Conservation (phyloP, 2,888 invertebrate species). For the Thera obeliscata region DNA sequence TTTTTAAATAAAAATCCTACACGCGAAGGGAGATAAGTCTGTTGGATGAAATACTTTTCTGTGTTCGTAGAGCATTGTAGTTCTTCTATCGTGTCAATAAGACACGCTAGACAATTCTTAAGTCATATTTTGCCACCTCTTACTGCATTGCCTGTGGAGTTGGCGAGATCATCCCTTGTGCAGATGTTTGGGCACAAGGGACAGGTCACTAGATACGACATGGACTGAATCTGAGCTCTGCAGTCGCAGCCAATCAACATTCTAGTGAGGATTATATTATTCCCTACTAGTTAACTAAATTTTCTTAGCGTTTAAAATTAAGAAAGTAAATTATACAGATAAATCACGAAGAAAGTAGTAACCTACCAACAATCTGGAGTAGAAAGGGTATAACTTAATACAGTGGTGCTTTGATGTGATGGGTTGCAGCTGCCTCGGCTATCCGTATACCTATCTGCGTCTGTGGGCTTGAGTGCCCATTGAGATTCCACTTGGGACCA, state of each 20-base stretch:
- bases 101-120: too few species aligned
- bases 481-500: conserved; percentile 68
- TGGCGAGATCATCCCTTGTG: too few species aligned
- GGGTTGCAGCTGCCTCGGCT: conserved; percentile 66
- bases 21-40: conserved; percentile 7
- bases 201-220: too few species aligned
- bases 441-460: conserved; percentile 35
- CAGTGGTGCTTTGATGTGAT: conserved; percentile 67
- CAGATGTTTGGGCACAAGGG: too few species aligned
- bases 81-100: not conserved
- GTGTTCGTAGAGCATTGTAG: too few species aligned
- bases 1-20: conserved; percentile 27
- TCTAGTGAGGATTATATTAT: not conserved
- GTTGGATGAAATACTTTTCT: conserved; percentile 1
- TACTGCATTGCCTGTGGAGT: too few species aligned
- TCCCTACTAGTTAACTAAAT: not conserved
- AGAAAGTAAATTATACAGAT: conserved; percentile 21
- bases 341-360: conserved; percentile 13
- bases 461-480: conserved; percentile 49
- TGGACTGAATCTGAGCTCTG: too few species aligned
- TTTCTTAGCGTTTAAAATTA: not conserved
- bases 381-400: conserved; percentile 39
- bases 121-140: too few species aligned
- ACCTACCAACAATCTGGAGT: conserved; percentile 5
- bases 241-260: not conserved